Conservation (phyloP, 2,113 vertebrate species). For the Dipodomys ordii region DNA sequence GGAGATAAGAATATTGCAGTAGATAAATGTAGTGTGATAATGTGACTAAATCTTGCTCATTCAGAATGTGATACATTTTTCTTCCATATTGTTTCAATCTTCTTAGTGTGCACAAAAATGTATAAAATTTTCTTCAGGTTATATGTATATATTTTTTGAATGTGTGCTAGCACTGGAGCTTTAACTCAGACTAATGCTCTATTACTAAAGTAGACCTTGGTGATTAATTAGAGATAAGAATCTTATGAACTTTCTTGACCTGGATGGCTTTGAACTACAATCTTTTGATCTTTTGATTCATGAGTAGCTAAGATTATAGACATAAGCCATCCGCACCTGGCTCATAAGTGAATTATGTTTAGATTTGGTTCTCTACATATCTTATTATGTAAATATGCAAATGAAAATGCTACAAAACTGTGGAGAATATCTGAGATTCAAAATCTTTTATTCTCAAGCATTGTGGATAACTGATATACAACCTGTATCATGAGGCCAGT, state of each 20-base stretch:
- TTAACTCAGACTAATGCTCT: too few species aligned
- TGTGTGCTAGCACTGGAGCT: too few species aligned
- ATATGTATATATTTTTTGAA: neutral
- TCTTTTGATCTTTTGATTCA: too few species aligned
- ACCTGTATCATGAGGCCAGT: neutral
- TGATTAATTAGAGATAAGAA: too few species aligned
- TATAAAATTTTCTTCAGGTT: neutral
- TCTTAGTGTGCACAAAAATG: too few species aligned
- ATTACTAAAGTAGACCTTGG: too few species aligned
- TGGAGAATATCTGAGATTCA: neutral
- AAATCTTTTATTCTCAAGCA: neutral
- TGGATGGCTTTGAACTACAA: too few species aligned
- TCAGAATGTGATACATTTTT: neutral
- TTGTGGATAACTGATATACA: neutral
- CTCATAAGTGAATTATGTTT: neutral
- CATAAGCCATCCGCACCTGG: too few species aligned
- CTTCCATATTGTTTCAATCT: neutral
- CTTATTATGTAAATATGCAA: neutral
- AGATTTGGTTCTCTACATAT: neutral
- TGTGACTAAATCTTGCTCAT: neutral
- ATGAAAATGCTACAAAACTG: neutral
- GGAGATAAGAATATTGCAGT: neutral
- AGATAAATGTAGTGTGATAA: neutral
- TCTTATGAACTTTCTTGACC: too few species aligned
- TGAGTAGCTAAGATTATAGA: too few species aligned